A percentile compares a stretch with the other conserved stretches of the same genome.
Evolutionary conservation across 2,113 vertebrate species (phyloP).

Genomic region (Bucco capensis): DNA sequence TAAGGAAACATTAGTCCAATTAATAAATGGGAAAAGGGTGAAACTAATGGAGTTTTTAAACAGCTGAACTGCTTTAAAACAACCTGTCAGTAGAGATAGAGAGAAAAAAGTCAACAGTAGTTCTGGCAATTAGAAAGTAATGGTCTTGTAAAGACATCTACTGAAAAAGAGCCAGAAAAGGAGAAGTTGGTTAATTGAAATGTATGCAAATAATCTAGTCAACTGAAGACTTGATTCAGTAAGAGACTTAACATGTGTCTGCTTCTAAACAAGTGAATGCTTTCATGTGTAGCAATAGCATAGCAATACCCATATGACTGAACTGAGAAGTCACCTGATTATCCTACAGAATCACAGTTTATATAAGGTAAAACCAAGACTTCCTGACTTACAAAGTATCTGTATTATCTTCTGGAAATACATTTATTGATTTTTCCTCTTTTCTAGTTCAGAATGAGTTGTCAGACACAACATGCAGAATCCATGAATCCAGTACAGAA

Average conservation of each 20-base stretch:
- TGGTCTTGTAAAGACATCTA: neutral
- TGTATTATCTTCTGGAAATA: neutral
- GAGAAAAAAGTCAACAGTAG: neutral
- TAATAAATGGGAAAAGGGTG: neutral
- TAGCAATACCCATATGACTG: neutral
- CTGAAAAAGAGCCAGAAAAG: neutral
- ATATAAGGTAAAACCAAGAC: neutral
- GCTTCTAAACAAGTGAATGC: neutral
- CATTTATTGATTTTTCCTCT: neutral
- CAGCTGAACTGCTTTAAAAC: neutral
- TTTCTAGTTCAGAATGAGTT: neutral
- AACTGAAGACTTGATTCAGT: neutral
- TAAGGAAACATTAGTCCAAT: neutral
- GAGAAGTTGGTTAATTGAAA: neutral
- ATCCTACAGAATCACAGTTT: neutral
- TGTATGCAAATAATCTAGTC: neutral
- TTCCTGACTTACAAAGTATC: neutral
- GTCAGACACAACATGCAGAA: accelerated
- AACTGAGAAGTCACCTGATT: neutral
- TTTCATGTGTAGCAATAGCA: neutral
- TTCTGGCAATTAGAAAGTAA: neutral
- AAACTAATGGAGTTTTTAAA: neutral
- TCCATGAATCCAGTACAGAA: neutral
- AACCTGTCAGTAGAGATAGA: neutral
- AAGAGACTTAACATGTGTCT: neutral